A percentile compares a stretch with the other conserved stretches of the same genome.
Evolutionary conservation across 2,888 invertebrate genomes (phyloP).

Genomic region (Amiota communis): DNA sequence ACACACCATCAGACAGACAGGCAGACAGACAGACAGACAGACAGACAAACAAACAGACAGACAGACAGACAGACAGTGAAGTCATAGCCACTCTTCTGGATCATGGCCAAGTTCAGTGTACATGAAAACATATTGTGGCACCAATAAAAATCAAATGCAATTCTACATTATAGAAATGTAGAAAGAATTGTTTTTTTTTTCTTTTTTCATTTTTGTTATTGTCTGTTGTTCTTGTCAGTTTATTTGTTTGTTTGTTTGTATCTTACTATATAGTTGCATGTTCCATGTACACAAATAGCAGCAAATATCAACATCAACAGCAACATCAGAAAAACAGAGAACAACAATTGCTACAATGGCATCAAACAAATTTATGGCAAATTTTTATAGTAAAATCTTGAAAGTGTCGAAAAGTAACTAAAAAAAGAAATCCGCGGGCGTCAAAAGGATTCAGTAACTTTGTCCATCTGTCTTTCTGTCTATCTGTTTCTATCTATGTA

Average conservation of each 20-base stretch:
- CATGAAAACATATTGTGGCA: constrained; percentile 5
- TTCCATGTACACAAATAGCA: constrained; percentile 17
- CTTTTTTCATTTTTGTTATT: not conserved
- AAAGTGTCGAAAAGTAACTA: constrained; percentile 61
- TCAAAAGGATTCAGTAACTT: constrained; percentile 38
- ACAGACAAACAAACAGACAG: too few relatives aligned
- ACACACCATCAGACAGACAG: constrained; percentile 13
- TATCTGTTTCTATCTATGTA: not conserved
- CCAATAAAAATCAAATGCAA: constrained; percentile 20
- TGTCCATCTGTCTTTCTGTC: not conserved
- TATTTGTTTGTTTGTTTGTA: not conserved
- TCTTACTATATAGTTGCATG: not conserved
- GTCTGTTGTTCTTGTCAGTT: constrained; percentile 4
- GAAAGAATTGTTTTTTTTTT: not conserved
- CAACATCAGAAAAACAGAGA: not conserved
- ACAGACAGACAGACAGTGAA: constrained; percentile 33
- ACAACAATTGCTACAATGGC: constrained; percentile 40
- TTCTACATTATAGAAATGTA: not conserved
- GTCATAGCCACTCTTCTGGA: too few relatives aligned
- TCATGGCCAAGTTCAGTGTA: constrained; percentile 1
- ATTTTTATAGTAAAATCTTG: constrained; percentile 64
- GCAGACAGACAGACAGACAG: constrained; percentile 26
- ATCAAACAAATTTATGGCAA: constrained; percentile 61
- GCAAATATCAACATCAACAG: not conserved
- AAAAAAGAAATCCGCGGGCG: constrained; percentile 42